Base-by-base conservation (phyloP, 2,113 vertebrate genomes). In the Chaetorhynchus papuensis region DNA sequence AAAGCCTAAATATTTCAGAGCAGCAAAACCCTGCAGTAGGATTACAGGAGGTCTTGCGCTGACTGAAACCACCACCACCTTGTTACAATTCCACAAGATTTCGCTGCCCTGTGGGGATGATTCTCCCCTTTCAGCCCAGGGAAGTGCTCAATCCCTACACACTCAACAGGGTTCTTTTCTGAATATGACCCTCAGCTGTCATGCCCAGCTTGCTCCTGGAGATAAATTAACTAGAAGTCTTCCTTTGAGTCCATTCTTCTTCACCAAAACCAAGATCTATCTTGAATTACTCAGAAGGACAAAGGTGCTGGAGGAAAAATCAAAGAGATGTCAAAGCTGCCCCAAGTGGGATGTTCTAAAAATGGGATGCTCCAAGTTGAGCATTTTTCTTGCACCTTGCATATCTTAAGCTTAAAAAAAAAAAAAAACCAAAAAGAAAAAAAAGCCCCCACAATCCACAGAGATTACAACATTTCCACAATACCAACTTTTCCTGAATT, bases 391-490 rank as follows among this genome's bases (percentile, higher is more conserved):
- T 83, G 28, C 30, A 74, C 22, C 69, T 65, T 81, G 33, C 13
- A 27, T 23, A 52, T 65, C 50, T 68, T n/a, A 39, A 52, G 37
- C 1, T 6, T 27, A 53, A 52, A 44, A 2, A 2, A 16, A 2
- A 17, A 8, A 13, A 30, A 19, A 6, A 26, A 20, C 27, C 19
- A 27, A 2, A 31, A 63, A 52, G 4, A 20, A n/a, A 22, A 27
- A 2, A 31, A 63, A 52, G 4, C 0, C 1, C 2, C 7, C 42
- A 22, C 5, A 71, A 60, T n/a, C 22, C 33, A 64, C n/a, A 61
- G 19, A 44, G 8, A 79, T 37, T 8, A 28, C 6, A 70, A 18
- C 21, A 72, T 37, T 84, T 87, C 39, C 31, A 64, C 27, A 35
- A 18, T 7, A 53, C 1, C 22, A 74, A 22, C 30, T 59, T 89